Evolutionary conservation across 2,888 invertebrate species (phyloP).

Genomic region (Ptychoptera albimana): DNA sequence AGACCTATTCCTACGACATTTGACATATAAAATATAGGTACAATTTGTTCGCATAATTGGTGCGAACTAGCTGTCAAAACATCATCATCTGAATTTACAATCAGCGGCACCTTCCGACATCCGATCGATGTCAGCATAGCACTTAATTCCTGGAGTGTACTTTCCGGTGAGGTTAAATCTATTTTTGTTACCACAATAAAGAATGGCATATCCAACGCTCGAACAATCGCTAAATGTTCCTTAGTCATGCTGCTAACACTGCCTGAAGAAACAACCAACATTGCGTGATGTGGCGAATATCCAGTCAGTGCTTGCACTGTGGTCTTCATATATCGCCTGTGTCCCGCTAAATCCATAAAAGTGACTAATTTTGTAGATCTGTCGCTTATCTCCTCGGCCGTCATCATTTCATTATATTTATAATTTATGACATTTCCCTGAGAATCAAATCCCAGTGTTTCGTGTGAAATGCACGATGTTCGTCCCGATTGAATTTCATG

Average conservation of each 20-base stretch:
- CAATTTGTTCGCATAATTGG: conserved; percentile 44
- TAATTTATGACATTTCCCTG: conserved; percentile 78
- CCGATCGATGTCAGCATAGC: conserved; percentile 48
- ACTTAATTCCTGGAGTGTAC: conserved; percentile 40
- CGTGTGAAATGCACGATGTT: conserved; percentile 90
- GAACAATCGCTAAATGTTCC: conserved; percentile 76
- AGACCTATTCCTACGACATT: conserved; percentile 79
- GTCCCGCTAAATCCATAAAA: conserved; percentile 90
- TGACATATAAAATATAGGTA: conserved; percentile 76
- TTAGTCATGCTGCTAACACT: conserved; percentile 71
- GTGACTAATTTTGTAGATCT: conserved; percentile 84
- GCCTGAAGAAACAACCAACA: conserved; percentile 68
- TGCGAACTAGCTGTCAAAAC: conserved; percentile 54
- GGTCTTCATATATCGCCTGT: conserved; percentile 88
- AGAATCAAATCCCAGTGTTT: conserved; percentile 89
- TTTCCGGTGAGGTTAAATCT: conserved; percentile 54
- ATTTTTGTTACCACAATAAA: conserved; percentile 90
- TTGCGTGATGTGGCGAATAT: conserved; percentile 81
- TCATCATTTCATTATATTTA: conserved; percentile 74
- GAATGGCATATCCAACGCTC: conserved; percentile 72
- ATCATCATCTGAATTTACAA: conserved; percentile 51
- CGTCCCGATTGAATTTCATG: conserved; percentile 91
- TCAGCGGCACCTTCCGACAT: conserved; percentile 45
- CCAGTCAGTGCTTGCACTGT: conserved; percentile 90
- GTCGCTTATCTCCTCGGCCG: conserved; percentile 87